Evolutionary conservation across 2,888 invertebrate species (phyloP).

Genomic region (Kryphioiulus occultus): DNA sequence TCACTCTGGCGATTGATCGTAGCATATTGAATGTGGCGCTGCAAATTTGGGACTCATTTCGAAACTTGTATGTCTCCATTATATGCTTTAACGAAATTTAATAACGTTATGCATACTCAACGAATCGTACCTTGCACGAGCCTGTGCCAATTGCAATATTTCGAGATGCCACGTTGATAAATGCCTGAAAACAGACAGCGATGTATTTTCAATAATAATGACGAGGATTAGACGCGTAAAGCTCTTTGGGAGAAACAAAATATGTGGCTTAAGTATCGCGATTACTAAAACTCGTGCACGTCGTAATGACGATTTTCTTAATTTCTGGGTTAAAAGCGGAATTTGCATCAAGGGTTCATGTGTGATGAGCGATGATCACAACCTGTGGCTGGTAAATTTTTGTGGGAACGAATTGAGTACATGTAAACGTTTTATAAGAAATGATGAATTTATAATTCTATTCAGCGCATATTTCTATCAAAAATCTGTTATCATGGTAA

Average conservation of each 20-base stretch:
- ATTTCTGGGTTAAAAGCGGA: constrained; percentile 11
- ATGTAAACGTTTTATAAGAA: too few relatives aligned
- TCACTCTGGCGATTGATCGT: neutral
- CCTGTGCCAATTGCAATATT: neutral
- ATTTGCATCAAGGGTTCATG: neutral
- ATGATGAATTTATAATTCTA: too few relatives aligned
- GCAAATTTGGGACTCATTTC: neutral
- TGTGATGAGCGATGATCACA: neutral
- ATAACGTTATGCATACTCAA: neutral
- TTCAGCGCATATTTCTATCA: too few relatives aligned
- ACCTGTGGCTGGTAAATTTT: neutral
- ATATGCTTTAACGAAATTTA: neutral
- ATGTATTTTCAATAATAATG: neutral
- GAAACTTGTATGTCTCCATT: neutral
- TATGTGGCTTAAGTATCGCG: neutral
- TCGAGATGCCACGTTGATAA: neutral
- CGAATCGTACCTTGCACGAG: neutral
- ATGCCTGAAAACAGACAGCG: neutral
- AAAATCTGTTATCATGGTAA: too few relatives aligned
- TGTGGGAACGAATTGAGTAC: too few relatives aligned
- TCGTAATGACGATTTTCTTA: neutral
- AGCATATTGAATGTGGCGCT: neutral
- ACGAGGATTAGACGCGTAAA: neutral
- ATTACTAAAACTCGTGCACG: neutral
- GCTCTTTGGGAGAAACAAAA: neutral